A percentile compares a stretch with the other conserved stretches of the same genome.
These are phyloP conservation scores for Eulimnadia texana DNA, from an alignment of 1,140 invertebrate genomes.

Conservation along the genomic window DNA sequence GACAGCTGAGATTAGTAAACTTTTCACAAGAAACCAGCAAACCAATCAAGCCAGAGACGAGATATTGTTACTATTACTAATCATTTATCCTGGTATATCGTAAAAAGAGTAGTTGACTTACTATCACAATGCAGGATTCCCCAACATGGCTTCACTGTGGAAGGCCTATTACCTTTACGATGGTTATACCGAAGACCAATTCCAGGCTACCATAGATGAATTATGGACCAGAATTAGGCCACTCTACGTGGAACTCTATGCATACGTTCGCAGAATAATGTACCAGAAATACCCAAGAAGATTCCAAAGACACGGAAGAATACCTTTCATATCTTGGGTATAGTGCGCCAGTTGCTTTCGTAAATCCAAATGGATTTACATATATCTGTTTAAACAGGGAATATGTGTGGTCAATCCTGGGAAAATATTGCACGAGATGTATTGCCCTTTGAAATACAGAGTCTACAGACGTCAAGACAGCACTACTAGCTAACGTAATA, in stretches of 20 bases:
- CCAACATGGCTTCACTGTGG: slow-evolving; percentile 23
- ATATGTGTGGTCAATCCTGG: slow-evolving; percentile 33
- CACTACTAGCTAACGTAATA: slow-evolving; percentile 26
- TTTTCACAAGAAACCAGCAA: too few relatives aligned
- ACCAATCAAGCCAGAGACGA: too few relatives aligned
- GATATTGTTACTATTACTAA: too few relatives aligned
- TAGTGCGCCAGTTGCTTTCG: background rate
- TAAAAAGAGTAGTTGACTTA: too few relatives aligned
- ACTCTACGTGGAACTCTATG: slow-evolving; percentile 35
- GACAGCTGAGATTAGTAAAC: too few relatives aligned
- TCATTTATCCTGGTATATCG: too few relatives aligned
- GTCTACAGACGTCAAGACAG: slow-evolving; percentile 28
- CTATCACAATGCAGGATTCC: slow-evolving; percentile 19
- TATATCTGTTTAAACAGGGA: too few relatives aligned
- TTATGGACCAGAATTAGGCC: slow-evolving; percentile 31
- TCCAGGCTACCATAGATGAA: slow-evolving; percentile 24
- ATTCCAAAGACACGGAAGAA: slow-evolving; percentile 20
- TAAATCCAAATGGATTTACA: slow-evolving; percentile 13
- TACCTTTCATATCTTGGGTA: slow-evolving; percentile 22
- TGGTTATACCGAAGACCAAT: slow-evolving; percentile 21
- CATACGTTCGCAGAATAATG: slow-evolving; percentile 33
- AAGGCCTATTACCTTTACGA: slow-evolving; percentile 21
- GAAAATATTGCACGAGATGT: slow-evolving; percentile 31
- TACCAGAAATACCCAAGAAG: slow-evolving; percentile 25
- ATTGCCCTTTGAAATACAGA: slow-evolving; percentile 30